Base-by-base conservation (phyloP, 2,113 vertebrate genomes). In the Sinocyclocheilus anophthalmus region DNA sequence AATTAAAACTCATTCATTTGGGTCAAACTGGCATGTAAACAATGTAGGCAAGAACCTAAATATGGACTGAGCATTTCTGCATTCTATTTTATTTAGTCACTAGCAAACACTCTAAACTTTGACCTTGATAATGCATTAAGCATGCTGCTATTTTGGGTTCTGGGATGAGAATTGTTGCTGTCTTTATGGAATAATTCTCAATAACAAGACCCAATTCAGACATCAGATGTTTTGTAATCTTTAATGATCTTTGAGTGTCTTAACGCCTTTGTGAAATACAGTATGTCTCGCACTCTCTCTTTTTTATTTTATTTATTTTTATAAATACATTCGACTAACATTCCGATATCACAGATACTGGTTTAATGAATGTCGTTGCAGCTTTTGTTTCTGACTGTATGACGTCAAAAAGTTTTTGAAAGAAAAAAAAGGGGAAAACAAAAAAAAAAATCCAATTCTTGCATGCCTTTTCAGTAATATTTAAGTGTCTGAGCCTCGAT, bases 41-140 rank as follows among this genome's bases (percentile, higher is more conserved):
- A 5, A 53, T 53, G 45, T 26, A 24, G 12, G 42, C 22, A 13
- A n/a, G 3, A 24, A 26, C 11, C 11, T 42, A 72, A 10, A 16
- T 5, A 70, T 20, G 33, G 7, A 42, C 14, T 53, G 45, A 53
- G 4, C 39, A 75, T 45, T 5, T 48, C 20, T 18, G 45, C 11
- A 50, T 26, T 50, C 4, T 50, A 14, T 50, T 50, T 50, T 50
- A 50, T 50, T 14, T 14, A 50, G 13, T 50, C 48, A 50, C 48
- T 14, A 14, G 42, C 42, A 50, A 50, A 14, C 45, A 14, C 45
- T 13, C 22, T 10, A 7, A 76, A 50, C 73, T 76, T 76, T 16
- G 42, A 45, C 45, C 45, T 76, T 76, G 45, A 76, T 50, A 24
- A 76, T 76, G n/a, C 45, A 76, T 30, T 50, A 50, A 76, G 50